phyloP scores from a whole-genome alignment of 1,140 invertebrate genomes.

The Ceratosolen fusciceps region DNA sequence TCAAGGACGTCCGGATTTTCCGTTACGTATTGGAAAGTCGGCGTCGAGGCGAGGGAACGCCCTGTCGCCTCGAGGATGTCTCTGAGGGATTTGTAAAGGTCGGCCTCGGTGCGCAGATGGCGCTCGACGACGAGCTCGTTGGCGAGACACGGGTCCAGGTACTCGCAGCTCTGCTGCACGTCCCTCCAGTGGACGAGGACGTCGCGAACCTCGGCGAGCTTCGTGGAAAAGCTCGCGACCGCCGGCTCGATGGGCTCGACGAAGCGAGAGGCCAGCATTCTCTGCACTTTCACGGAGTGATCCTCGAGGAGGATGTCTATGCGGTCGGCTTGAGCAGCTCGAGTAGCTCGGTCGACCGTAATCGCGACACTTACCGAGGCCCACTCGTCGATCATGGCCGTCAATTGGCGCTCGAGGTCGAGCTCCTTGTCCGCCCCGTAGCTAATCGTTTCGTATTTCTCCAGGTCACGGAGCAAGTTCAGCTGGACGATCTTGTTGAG shows the following conservation, averaged over 20 bases:
- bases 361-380: constrained; percentile 71
- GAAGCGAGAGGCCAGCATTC: constrained; percentile 80
- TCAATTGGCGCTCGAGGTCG: constrained; percentile 74
- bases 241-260: constrained; percentile 76
- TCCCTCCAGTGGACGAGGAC: constrained; percentile 76
- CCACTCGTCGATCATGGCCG: constrained; percentile 79
- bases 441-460: constrained; percentile 78
- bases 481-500: constrained; percentile 76
- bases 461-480: constrained; percentile 75
- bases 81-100: constrained; percentile 62
- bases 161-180: constrained; percentile 74
- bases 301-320: constrained; percentile 78
- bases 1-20: constrained; percentile 72
- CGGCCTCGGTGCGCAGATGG: constrained; percentile 77
- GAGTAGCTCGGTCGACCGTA: constrained; percentile 69
- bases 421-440: constrained; percentile 79
- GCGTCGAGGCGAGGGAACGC: constrained; percentile 68
- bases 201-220: constrained; percentile 72
- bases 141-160: constrained; percentile 77
- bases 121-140: constrained; percentile 77
- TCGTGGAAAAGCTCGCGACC: constrained; percentile 74
- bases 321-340: constrained; percentile 71
- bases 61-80: constrained; percentile 56
- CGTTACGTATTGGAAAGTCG: constrained; percentile 72
- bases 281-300: constrained; percentile 77